Base-by-base conservation (phyloP, 1,140 invertebrate species). In the Drosophila prosaltans region DNA sequence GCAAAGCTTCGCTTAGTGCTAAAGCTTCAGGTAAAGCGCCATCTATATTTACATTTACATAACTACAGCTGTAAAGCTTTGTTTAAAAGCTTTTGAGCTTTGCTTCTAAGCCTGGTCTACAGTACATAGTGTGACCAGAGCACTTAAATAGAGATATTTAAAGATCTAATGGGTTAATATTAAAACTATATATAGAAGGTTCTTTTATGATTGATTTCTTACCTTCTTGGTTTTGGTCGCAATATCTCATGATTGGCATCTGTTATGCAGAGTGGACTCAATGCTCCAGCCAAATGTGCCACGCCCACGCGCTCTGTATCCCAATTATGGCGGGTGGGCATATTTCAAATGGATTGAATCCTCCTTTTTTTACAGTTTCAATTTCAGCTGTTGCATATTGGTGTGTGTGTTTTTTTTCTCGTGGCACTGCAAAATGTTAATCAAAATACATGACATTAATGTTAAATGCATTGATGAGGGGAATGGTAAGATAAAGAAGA, bases 201-300 rank as follows among this genome's bases (percentile, higher is more conserved):
- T 16, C 16, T 16, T 16, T 16, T 16, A 16, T 16, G 16, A 16
- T 16, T 16, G 16, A 16, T 16, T 84, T 91, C 74, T 93, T 93
- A 97, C 97, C 97, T 95, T 92, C 97, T 94, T 3, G 97, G 97
- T 92, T 97, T 97, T 8, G 97, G 97, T 76, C 97, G 93, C 64
- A 97, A 94, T 90, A 97, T 97, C 92, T 97, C 96, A 92, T 97
- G 96, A 78, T 95, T 96, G 69, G 95, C 94, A 91, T 95, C 95
- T 5, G 95, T 94, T 79, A 95, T 95, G 89, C 95, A 95, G 45
- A 95, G 93, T 64, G 94, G 95, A 91, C 94, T 95, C 69, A 95
- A 92, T 16, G 95, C 94, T 69, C 95, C 94, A 72, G 94, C 94
- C 75, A 95, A 93, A 84, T 95, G 94, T 88, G 95, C 94, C 67